Conservation (phyloP, 2,113 vertebrate genomes). For the Halcyon malimbica region DNA sequence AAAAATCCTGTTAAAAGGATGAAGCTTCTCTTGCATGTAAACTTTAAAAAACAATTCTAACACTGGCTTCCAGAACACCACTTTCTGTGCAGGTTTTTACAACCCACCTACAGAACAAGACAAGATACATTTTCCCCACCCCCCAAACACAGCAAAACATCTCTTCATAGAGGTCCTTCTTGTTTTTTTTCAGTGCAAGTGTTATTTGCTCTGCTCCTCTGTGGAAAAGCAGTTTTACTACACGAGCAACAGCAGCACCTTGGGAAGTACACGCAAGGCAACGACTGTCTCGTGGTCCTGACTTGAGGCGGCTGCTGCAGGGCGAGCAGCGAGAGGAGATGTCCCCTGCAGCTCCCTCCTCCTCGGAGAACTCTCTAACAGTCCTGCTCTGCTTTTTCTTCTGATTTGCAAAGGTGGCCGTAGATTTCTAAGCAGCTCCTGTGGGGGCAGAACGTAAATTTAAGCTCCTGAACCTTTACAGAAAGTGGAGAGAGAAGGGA, state of each 20-base stretch:
- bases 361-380: not conserved
- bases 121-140: not conserved
- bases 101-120: not conserved
- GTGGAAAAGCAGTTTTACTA: not conserved
- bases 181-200: not conserved
- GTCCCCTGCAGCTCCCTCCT: not conserved
- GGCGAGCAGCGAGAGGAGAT: not conserved
- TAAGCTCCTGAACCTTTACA: not conserved
- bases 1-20: conserved; percentile 2
- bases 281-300: not conserved
- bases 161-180: not conserved
- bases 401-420: conserved; percentile 68
- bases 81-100: not conserved
- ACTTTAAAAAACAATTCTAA: not conserved
- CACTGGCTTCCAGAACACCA: not conserved
- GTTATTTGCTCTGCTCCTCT: not conserved
- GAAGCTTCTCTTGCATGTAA: conserved; percentile 25
- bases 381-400: conserved; percentile 62
- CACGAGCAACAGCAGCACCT: not conserved
- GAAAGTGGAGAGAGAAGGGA: fast-evolving
- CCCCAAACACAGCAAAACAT: not conserved
- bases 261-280: not conserved
- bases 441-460: conserved; percentile 23
- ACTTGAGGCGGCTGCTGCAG: not conserved
- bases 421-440: conserved; percentile 81